phyloP scores from a whole-genome alignment of 2,888 invertebrate genomes.

The Cantharis nigra region DNA sequence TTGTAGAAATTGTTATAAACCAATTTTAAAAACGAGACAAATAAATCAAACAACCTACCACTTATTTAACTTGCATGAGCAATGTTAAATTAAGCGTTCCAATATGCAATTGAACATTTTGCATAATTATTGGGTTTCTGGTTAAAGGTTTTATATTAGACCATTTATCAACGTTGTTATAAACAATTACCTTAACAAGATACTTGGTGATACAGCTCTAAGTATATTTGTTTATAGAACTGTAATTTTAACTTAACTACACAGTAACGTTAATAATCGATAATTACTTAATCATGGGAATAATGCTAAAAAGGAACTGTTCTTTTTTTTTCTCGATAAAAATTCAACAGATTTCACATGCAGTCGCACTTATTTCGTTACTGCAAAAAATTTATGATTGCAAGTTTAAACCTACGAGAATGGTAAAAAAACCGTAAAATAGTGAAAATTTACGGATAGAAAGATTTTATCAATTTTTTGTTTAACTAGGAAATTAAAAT shows the following conservation, averaged over 20 bases:
- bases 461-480: background rate
- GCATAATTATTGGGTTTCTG: constrained; percentile 3
- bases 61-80: background rate
- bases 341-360: background rate
- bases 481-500: background rate
- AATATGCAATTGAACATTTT: background rate
- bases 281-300: background rate
- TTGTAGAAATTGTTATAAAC: background rate
- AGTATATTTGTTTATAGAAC: constrained; percentile 20
- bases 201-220: background rate
- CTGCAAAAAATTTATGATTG: background rate
- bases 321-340: background rate
- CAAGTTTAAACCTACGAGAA: background rate
- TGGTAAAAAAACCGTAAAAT: background rate
- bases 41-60: background rate
- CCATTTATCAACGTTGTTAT: constrained; percentile 18
- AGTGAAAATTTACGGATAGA: background rate
- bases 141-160: constrained; percentile 3
- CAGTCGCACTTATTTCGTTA: background rate
- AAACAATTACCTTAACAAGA: constrained; percentile 17
- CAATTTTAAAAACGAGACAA: background rate
- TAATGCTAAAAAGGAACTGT: background rate
- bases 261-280: background rate
- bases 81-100: background rate
- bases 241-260: background rate